Evolutionary conservation across 2,113 vertebrate species (phyloP), one percentile per base, ranked within the genome.

Genomic region (Burhinus oedicnemus): DNA sequence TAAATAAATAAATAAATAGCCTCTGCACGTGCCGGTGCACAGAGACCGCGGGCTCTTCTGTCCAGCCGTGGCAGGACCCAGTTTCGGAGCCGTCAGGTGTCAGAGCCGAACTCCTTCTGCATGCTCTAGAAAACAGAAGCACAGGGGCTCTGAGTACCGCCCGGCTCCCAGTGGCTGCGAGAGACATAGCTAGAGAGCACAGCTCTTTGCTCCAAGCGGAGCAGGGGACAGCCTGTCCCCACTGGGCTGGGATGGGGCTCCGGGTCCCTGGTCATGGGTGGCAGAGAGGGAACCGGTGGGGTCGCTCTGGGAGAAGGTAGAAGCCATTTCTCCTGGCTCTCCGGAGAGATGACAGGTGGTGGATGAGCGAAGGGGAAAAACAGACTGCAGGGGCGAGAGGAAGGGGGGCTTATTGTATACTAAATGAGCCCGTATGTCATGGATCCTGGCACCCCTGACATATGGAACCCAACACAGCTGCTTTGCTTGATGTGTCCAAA

Each of bases 381-480:
- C 87, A 79, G 94, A 52, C 91, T 62, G 91, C 11, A 54, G 82
- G 80, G 92, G 20, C 0, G 36, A 62, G 93, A 40, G 84, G 66
- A 68, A 71, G 25, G n/a, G 58, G 76, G 60, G 55, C 54, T 66
- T 23, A 75, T 62, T 87, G 93, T 79, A 69, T 87, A 19, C 86
- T 82, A 89, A 95, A 96, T 89, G 95, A 94, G 91, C 85, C 96
- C 87, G 92, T 96, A 91, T 97, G 96, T 95, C 92, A 90, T 36
- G 61, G 93, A 86, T 77, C 87, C 91, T 90, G 83, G 69, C 95
- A 83, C 93, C 92, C 77, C 64, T 49, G 85, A 92, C 97, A 95
- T 88, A 96, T 96, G 97, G 95, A 95, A 88, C 54, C 93, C 95
- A 93, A 72, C 97, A 45, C 95, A 95, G 96, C 89, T 94, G 95